These are phyloP conservation scores for Chionomys nivalis DNA, from an alignment of 2,113 vertebrate genomes.

Conservation along the genomic window DNA sequence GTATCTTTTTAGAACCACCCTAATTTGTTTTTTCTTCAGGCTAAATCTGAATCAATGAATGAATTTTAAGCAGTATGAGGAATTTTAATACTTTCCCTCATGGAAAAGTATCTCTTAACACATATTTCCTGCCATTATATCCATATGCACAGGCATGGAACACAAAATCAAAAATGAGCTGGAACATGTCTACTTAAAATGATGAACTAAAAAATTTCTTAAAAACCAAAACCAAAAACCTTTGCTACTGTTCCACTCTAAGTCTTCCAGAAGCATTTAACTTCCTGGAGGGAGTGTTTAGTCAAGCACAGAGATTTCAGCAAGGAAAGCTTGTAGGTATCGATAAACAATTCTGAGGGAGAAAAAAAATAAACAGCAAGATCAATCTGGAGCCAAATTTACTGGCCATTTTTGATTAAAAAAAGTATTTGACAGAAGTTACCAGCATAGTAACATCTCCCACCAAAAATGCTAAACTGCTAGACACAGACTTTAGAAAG, in stretches of 20 bases:
- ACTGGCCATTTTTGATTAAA: not conserved
- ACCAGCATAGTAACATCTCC: not conserved
- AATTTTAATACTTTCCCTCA: not conserved
- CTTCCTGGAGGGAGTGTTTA: conserved; percentile 29
- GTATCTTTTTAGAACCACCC: not conserved
- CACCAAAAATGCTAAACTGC: conserved; percentile 14
- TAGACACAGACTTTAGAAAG: conserved; percentile 5
- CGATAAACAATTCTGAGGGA: conserved; percentile 33
- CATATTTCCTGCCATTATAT: not conserved
- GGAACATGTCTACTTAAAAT: not conserved
- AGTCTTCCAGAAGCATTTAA: conserved; percentile 1
- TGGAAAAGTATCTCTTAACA: not conserved
- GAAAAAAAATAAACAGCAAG: conserved; percentile 47
- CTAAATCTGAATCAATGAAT: not conserved
- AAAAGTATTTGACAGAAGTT: conserved; percentile 44
- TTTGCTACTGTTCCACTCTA: not conserved
- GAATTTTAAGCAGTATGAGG: not conserved
- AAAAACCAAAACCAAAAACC: not conserved
- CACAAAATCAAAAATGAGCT: not conserved
- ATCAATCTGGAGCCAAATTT: not conserved
- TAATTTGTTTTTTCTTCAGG: not conserved
- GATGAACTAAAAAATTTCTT: conserved; percentile 8
- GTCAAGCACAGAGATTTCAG: not conserved
- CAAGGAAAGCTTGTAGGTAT: not conserved
- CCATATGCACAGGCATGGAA: not conserved